These are phyloP conservation scores for Phthorimaea operculella DNA, from an alignment of 1,140 invertebrate species.

Conservation along the genomic window DNA sequence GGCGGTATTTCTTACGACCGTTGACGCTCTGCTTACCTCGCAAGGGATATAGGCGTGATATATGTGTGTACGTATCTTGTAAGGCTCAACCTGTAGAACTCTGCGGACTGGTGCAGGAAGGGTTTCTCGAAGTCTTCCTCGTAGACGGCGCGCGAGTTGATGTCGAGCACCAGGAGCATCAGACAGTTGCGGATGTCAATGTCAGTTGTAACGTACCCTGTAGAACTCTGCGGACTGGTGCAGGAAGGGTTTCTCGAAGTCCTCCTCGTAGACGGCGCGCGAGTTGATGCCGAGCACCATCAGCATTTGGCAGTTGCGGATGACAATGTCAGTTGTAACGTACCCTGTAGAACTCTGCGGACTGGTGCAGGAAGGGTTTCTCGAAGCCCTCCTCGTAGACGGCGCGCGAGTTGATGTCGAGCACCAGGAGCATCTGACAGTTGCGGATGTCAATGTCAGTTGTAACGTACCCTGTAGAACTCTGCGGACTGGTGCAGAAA, in stretches of 20 bases:
- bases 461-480: constrained; percentile 86
- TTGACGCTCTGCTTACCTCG: too few species aligned
- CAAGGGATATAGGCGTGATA: too few species aligned
- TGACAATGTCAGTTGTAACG: constrained; percentile 55
- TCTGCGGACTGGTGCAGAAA: constrained; percentile 98
- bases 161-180: constrained; percentile 98
- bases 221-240: constrained; percentile 99
- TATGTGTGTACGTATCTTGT: too few species aligned
- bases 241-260: constrained; percentile 98
- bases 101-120: constrained; percentile 96
- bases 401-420: constrained; percentile 92
- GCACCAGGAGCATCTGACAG: constrained; percentile 98
- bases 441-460: constrained; percentile 95
- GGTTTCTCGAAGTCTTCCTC: constrained; percentile 99
- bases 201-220: constrained; percentile 72
- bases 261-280: constrained; percentile 96
- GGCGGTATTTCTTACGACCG: too few species aligned
- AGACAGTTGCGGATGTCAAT: constrained; percentile 99
- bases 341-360: constrained; percentile 97
- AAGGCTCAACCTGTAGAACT: constrained; percentile 94
- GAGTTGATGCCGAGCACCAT: constrained; percentile 97
- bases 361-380: constrained; percentile 95
- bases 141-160: constrained; percentile 94
- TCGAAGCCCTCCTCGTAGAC: constrained; percentile 99
- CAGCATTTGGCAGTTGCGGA: constrained; percentile 99